Evolutionary conservation across 2,797 vertebrate genomes (phyloP), one percentile per base, ranked within the genome.

Genomic region (Pipistrellus kuhlii): DNA sequence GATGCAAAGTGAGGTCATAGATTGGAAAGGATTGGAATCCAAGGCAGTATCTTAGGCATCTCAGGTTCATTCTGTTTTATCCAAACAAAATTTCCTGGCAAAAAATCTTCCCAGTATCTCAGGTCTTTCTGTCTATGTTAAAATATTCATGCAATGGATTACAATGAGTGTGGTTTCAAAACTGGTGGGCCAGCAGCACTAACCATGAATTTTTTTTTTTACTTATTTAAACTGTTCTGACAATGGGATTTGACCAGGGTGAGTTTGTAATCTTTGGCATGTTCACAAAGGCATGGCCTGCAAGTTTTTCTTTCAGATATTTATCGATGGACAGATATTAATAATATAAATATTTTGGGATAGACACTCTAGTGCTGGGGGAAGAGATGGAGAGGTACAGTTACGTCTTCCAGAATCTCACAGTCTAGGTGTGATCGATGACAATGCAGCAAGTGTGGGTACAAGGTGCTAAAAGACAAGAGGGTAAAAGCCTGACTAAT

Each of bases 61-160:
- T 25, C 38, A 20, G 12, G 62, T 5, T 77, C 73, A 82, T 82
- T 44, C 44, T 17, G 20, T 64, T 75, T 84, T 53, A 30, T 1
- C 57, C 15, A 94, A 57, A 71, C 80, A 64, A 78, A 68, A 62
- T 64, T 77, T 85, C 55, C 73, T 92, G 51, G 51, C 51, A 87
- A 80, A 18, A 21, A 75, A 85, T 69, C 23, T 77, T 48, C 51
- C 62, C 38, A n/a, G 23, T 20, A 23, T 75, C 78, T 51, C 77
- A 1, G 59, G 25, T 21, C 59, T 91, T 93, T 30, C 27, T 85
- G 11, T 55, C 46, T 35, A 7, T 17, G 20, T 32, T 88, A 73
- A 82, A 68, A 80, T 20, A 25, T 82, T 71, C 59, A 80, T 51
- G 41, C 38, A 93, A 44, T 35, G 62, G 85, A 27, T 27, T 82